Evolutionary conservation across 2,113 vertebrate genomes (phyloP).

Genomic region (Oreochromis aureus): DNA sequence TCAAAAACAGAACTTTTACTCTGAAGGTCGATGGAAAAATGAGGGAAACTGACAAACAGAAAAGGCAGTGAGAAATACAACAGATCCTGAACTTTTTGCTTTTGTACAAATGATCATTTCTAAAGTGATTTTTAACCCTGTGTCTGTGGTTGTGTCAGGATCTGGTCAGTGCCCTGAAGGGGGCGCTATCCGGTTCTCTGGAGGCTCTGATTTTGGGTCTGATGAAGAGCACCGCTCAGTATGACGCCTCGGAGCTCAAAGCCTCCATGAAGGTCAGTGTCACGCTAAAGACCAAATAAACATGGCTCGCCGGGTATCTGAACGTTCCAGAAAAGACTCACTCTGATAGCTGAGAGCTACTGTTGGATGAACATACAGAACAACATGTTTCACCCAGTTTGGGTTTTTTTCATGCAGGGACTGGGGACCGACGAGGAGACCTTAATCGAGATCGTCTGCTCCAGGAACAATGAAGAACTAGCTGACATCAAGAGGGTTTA

Average conservation of each 20-base stretch:
- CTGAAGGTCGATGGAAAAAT: neutral
- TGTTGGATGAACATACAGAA: neutral
- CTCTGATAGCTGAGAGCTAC: neutral
- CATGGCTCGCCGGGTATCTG: neutral
- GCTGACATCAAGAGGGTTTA: slow-evolving; percentile 85
- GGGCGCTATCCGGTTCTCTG: slow-evolving; percentile 87
- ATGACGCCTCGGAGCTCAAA: slow-evolving; percentile 86
- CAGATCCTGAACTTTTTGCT: accelerated
- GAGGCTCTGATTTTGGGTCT: slow-evolving; percentile 87
- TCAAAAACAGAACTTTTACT: neutral
- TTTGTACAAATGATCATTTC: neutral
- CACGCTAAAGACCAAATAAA: neutral
- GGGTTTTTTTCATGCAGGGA: slow-evolving; percentile 69
- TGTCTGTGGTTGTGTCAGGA: slow-evolving; percentile 44
- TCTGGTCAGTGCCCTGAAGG: slow-evolving; percentile 80
- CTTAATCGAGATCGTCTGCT: slow-evolving; percentile 94
- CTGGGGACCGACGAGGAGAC: slow-evolving; percentile 93
- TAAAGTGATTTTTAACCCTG: accelerated
- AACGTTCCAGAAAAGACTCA: neutral
- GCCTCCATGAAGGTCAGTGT: slow-evolving; percentile 86
- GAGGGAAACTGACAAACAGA: neutral
- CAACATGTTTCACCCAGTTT: neutral
- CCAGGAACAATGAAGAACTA: slow-evolving; percentile 84
- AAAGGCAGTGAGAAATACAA: neutral
- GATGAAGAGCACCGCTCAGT: slow-evolving; percentile 88